phyloP scores from a whole-genome alignment of 2,797 vertebrate genomes.

The Natrix natrix region DNA sequence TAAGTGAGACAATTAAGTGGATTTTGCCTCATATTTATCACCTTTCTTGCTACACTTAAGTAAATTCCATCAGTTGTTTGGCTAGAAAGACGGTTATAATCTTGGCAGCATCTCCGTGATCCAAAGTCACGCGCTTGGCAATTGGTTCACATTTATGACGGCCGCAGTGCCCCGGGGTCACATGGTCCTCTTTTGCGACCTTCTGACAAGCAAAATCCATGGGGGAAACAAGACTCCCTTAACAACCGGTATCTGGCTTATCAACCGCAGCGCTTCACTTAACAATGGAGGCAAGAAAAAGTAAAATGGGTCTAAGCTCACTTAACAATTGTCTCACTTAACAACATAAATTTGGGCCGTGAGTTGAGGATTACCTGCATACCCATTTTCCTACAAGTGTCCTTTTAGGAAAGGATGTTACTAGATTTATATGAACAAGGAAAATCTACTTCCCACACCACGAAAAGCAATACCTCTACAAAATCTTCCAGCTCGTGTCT shows the following conservation, averaged over 20 bases:
- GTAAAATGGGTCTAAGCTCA: not conserved
- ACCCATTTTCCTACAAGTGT: not conserved
- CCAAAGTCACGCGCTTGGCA: too few species aligned
- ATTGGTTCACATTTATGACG: too few species aligned
- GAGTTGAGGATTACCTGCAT: not conserved
- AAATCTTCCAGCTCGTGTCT: constrained; percentile 79
- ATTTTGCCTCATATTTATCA: too few species aligned
- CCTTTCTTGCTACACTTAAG: too few species aligned
- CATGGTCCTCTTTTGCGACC: too few species aligned
- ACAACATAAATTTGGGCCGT: not conserved
- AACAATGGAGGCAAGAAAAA: not conserved
- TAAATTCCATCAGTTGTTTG: too few species aligned
- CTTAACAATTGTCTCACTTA: not conserved
- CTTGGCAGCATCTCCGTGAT: too few species aligned
- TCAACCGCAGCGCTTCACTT: not conserved
- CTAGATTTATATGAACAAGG: not conserved
- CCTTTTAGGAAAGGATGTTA: not conserved
- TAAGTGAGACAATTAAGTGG: too few species aligned
- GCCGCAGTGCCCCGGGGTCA: too few species aligned
- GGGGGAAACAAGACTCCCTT: not conserved
- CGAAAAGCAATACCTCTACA: constrained; percentile 69
- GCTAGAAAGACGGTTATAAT: too few species aligned
- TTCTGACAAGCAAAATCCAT: too few species aligned
- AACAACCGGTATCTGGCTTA: not conserved
- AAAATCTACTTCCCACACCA: not conserved